Percentiles rank a stretch among this genome's conserved stretches.
Conservation (phyloP, 2,797 vertebrate species). For the Coilia nasus region DNA sequence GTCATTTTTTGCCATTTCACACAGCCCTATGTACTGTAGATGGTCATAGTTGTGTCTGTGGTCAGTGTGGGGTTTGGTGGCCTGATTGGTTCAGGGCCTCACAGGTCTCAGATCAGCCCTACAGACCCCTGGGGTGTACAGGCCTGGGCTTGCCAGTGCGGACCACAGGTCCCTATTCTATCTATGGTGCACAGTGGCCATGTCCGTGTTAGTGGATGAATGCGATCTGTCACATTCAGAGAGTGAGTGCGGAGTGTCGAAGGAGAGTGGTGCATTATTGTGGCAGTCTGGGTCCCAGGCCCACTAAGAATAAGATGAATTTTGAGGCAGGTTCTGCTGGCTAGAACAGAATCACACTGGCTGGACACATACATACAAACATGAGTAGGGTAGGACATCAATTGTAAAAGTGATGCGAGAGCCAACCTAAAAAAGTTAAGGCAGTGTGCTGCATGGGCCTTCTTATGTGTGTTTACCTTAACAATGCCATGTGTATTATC, state of each 20-base stretch:
- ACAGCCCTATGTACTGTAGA: too few relatives aligned
- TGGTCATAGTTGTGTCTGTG: too few relatives aligned
- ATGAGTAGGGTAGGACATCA: too few relatives aligned
- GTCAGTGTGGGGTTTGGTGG: too few relatives aligned
- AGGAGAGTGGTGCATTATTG: conserved; percentile 37
- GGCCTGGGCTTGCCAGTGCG: background rate
- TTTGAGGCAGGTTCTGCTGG: conserved; percentile 30
- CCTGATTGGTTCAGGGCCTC: background rate
- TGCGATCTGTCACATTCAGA: conserved; percentile 9
- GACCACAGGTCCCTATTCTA: too few relatives aligned
- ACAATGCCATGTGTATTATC: too few relatives aligned
- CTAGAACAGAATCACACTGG: background rate
- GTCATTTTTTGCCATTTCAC: too few relatives aligned
- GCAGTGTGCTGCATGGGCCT: too few relatives aligned
- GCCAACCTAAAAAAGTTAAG: too few relatives aligned
- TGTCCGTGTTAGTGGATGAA: background rate
- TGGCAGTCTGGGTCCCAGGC: conserved; percentile 47
- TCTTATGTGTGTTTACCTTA: too few relatives aligned
- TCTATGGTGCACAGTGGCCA: background rate
- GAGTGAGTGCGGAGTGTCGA: background rate
- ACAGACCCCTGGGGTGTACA: background rate
- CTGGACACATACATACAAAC: background rate
- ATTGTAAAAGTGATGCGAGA: too few relatives aligned
- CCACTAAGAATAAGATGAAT: conserved; percentile 41
- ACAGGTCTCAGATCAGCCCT: background rate